Base-by-base conservation (phyloP, 53 echinoderm and acorn worm genomes). In the Astropecten irregularis region DNA sequence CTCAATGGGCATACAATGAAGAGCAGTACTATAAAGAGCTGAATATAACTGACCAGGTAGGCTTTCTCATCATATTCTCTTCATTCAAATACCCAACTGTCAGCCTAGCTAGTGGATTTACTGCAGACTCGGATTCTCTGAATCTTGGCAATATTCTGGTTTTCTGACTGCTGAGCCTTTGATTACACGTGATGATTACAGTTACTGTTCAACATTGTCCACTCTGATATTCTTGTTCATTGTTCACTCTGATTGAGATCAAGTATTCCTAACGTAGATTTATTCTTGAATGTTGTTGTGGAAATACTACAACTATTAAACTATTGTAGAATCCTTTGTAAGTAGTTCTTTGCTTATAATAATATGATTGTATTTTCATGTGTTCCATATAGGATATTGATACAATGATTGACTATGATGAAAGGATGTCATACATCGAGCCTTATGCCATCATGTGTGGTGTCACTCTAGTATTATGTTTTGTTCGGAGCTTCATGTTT, bases 1-100 rank as follows among this genome's bases (percentile, higher is more conserved):
- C 99, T 0, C 46, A 85, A 25, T 99, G 99, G 99, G 95, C 94
- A 3, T 77, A 79, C 36, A 76, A 79, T 2, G 94, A 94, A 47
- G 94, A 94, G 52, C 54, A 16, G 49, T 39, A 39, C 13, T 35
- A 70, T 34, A 33, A 33, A 40, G 79, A 47, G 3, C 40, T n/a
- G 33, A 79, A 79, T 46, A 18, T 48, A 40, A 79, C 79, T n/a
- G 27, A 4, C 56, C 44, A 62, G 79, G 79, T 79, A 46, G 22
- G 68, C 0, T 42, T 20, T 27, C 28, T 1, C 2, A 27, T 59
- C n/a, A n/a, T 5, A 14, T 54, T 54, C 4, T 10, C 4, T 54
- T 54, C n/a, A 4, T 54, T 54, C 9, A 54, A 11, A 8, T 54
- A 18, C 4, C 20, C 20, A 54, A 4, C 5, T 4, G n/a, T 4